These are phyloP conservation scores for Megalopta genalis DNA, from an alignment of 1,140 invertebrate genomes.

Conservation along the genomic window DNA sequence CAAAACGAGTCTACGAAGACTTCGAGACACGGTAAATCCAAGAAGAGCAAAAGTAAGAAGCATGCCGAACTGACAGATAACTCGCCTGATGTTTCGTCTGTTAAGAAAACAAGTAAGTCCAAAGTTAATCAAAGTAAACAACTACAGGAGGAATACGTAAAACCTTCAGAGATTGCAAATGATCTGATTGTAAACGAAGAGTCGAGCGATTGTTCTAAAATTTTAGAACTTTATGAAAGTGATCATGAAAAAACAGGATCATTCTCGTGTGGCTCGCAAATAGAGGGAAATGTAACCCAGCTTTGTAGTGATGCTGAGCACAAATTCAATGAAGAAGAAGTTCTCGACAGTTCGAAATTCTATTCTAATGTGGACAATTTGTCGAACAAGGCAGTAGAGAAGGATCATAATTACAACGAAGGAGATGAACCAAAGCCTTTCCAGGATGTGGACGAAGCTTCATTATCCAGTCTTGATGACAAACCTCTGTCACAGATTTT, in stretches of 20 bases:
- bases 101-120: background rate
- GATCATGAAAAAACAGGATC: background rate
- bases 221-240: too few relatives aligned
- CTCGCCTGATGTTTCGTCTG: background rate
- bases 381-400: background rate
- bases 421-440: background rate
- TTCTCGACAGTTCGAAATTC: background rate
- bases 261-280: background rate
- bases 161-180: background rate
- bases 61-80: background rate
- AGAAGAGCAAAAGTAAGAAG: constrained; percentile 1
- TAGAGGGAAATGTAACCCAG: background rate
- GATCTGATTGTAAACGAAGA: too few relatives aligned
- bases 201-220: background rate
- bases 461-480: constrained; percentile 35
- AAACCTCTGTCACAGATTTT: constrained; percentile 38
- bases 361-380: background rate
- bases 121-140: background rate
- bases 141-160: background rate
- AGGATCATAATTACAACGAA: background rate
- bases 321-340: background rate
- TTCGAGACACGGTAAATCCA: background rate
- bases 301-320: background rate
- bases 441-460: constrained; percentile 24
- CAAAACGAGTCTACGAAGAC: background rate